Conservation (phyloP, 2,797 vertebrate genomes). For the Coregonus suidteri region DNA sequence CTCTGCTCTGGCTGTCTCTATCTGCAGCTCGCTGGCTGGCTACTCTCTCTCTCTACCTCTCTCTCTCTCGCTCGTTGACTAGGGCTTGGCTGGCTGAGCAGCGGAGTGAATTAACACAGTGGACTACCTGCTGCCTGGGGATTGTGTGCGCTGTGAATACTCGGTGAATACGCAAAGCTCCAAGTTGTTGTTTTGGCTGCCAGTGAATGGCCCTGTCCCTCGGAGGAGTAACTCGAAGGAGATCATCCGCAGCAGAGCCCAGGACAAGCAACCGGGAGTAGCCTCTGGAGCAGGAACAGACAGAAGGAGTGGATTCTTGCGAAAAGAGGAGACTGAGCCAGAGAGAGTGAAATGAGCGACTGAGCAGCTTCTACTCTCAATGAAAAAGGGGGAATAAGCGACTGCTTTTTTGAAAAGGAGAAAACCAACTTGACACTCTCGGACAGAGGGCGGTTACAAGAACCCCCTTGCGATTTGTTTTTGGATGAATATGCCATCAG, state of each 20-base stretch:
- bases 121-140: slow-evolving; percentile 74
- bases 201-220: slow-evolving; percentile 42
- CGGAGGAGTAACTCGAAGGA: slow-evolving; percentile 54
- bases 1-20: slow-evolving; percentile 6
- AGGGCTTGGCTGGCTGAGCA: slow-evolving; percentile 41
- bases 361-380: slow-evolving; percentile 43
- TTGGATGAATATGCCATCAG: slow-evolving; percentile 42
- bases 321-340: slow-evolving; percentile 23
- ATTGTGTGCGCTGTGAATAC: slow-evolving; percentile 63
- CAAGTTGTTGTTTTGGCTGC: slow-evolving; percentile 67
- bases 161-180: slow-evolving; percentile 30
- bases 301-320: slow-evolving; percentile 51
- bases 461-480: slow-evolving; percentile 41
- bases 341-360: slow-evolving; percentile 30
- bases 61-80: slow-evolving; percentile 33
- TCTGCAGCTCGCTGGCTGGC: slow-evolving; percentile 1
- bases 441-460: slow-evolving; percentile 36
- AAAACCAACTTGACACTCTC: slow-evolving; percentile 21
- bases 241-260: slow-evolving; percentile 39
- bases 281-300: slow-evolving; percentile 11
- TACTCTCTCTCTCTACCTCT: slow-evolving; percentile 20
- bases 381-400: slow-evolving; percentile 34
- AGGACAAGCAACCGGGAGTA: slow-evolving; percentile 37
- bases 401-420: neutral
- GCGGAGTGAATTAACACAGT: slow-evolving; percentile 61